Evolutionary conservation across 1,140 invertebrate genomes (phyloP).

Genomic region (Eupristina koningsbergeri): DNA sequence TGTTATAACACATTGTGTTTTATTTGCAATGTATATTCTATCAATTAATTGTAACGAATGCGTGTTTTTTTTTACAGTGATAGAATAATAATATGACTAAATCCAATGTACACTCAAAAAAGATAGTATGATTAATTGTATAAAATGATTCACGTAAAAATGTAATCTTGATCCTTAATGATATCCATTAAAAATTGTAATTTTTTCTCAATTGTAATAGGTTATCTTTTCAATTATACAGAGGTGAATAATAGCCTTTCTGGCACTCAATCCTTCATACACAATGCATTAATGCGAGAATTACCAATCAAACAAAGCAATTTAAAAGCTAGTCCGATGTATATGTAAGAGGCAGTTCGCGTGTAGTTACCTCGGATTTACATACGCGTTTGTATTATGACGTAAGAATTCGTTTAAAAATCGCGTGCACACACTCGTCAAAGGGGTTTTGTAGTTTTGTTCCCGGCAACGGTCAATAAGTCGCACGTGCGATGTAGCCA

Average conservation of each 20-base stretch:
- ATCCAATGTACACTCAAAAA: neutral
- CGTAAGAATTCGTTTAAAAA: conserved; percentile 65
- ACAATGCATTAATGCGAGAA: conserved; percentile 47
- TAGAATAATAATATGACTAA: neutral
- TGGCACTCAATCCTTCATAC: conserved; percentile 40
- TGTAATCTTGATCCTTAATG: neutral
- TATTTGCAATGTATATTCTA: neutral
- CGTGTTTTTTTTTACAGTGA: neutral
- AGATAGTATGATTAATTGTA: conserved; percentile 1
- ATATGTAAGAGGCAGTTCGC: conserved; percentile 60
- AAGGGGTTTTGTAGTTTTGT: conserved; percentile 52
- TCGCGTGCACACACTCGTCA: conserved; percentile 62
- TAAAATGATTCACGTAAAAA: conserved; percentile 15
- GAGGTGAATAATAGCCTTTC: conserved; percentile 42
- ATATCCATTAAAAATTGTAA: conserved; percentile 42
- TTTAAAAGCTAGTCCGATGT: conserved; percentile 65
- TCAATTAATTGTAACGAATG: neutral
- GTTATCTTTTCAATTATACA: conserved; percentile 46
- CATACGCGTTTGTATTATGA: conserved; percentile 71
- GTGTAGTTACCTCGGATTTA: conserved; percentile 70
- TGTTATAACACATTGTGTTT: neutral
- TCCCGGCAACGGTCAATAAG: conserved; percentile 61
- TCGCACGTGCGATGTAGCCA: conserved; percentile 50
- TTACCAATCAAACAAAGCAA: conserved; percentile 69
- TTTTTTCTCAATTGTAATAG: conserved; percentile 34